phyloP scores from a whole-genome alignment of 2,113 vertebrate species.

The Electrona antarctica region DNA sequence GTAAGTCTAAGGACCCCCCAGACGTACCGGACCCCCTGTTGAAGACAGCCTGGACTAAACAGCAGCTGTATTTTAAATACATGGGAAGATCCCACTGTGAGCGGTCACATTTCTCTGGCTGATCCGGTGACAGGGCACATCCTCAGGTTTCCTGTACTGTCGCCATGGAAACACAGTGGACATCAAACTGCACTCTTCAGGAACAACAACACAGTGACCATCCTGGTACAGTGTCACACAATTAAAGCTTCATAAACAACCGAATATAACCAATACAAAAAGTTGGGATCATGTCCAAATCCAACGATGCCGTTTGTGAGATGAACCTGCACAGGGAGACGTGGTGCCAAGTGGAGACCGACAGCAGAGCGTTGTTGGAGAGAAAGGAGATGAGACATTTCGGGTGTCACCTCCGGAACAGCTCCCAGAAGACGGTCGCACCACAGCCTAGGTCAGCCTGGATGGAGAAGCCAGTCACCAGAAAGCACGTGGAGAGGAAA shows the following conservation, averaged over 20 bases:
- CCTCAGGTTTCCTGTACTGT: constrained; percentile 60
- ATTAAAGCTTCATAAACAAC: background rate
- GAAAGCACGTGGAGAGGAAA: constrained; percentile 58
- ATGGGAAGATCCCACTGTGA: too few species aligned
- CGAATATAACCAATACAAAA: background rate
- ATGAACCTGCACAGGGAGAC: constrained; percentile 77
- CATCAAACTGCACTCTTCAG: background rate
- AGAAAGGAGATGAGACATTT: constrained; percentile 79
- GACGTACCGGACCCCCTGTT: too few species aligned
- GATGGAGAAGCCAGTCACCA: background rate
- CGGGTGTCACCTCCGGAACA: constrained; percentile 58
- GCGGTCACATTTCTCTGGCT: too few species aligned
- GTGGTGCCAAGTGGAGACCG: constrained; percentile 78
- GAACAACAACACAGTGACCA: background rate
- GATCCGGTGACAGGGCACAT: background rate
- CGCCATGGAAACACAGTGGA: constrained; percentile 20
- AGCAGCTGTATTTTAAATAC: too few species aligned
- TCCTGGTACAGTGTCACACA: too few species aligned
- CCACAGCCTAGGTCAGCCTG: constrained; percentile 43
- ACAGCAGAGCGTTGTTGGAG: constrained; percentile 59
- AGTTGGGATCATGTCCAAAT: constrained; percentile 39
- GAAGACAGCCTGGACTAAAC: too few species aligned
- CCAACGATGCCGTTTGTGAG: constrained; percentile 55
- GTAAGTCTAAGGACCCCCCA: too few species aligned
- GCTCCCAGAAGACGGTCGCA: constrained; percentile 17